Evolutionary conservation across 2,797 vertebrate species (phyloP).

Genomic region (Takifugu rubripes): DNA sequence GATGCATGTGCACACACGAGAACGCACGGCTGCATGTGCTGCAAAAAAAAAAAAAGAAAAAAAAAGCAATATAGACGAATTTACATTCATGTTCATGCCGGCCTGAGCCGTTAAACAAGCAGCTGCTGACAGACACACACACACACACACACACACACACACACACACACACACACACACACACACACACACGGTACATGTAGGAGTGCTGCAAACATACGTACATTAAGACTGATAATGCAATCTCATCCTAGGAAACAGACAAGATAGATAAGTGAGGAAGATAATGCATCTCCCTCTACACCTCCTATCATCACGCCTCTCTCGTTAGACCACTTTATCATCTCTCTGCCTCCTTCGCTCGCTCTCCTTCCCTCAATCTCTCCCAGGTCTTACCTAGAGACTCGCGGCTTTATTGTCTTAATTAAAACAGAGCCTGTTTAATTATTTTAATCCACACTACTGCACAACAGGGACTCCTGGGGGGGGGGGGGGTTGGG

Average conservation of each 20-base stretch:
- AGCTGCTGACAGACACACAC: slow-evolving; percentile 9
- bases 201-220: slow-evolving; percentile 38
- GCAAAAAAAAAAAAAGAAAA: neutral
- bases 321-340: slow-evolving; percentile 65
- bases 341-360: slow-evolving; percentile 37
- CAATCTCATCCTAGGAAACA: slow-evolving; percentile 48
- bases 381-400: slow-evolving; percentile 63
- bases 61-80: slow-evolving; percentile 37
- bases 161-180: slow-evolving; percentile 8
- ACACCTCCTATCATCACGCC: slow-evolving; percentile 59
- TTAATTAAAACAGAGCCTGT: slow-evolving; percentile 77
- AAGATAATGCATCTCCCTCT: slow-evolving; percentile 61
- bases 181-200: slow-evolving; percentile 9
- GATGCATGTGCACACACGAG: slow-evolving; percentile 22
- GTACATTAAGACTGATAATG: slow-evolving; percentile 37
- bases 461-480: slow-evolving; percentile 69
- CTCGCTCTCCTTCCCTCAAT: slow-evolving; percentile 35
- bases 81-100: slow-evolving; percentile 45
- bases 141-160: slow-evolving; percentile 1
- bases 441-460: slow-evolving; percentile 77
- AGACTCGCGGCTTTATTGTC: slow-evolving; percentile 72
- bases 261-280: slow-evolving; percentile 60
- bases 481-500: slow-evolving; percentile 24
- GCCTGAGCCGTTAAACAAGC: slow-evolving; percentile 31
- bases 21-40: slow-evolving; percentile 11